phyloP scores from a whole-genome alignment of 2,888 invertebrate species.

The Harmothoe impar region DNA sequence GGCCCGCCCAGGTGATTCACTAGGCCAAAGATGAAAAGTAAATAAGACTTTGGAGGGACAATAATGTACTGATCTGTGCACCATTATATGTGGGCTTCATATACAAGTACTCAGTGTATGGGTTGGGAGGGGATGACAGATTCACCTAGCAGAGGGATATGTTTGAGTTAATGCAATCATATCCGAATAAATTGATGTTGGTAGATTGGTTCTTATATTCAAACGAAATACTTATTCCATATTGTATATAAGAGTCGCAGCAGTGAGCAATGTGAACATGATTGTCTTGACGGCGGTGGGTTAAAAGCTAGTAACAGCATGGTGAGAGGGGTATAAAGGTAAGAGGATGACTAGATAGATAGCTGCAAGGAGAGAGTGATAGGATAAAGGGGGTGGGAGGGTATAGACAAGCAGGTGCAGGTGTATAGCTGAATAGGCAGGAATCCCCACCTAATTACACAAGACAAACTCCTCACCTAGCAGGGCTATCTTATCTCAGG shows the following conservation, averaged over 20 bases:
- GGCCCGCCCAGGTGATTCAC: neutral
- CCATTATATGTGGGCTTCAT: neutral
- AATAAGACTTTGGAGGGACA: neutral
- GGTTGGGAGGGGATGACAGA: neutral
- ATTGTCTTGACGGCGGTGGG: neutral
- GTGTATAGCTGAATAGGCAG: conserved; percentile 34
- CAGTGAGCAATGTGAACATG: neutral
- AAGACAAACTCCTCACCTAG: conserved; percentile 60
- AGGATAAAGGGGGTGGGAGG: neutral
- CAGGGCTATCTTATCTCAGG: conserved; percentile 54
- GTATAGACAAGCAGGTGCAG: conserved; percentile 29
- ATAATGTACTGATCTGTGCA: neutral
- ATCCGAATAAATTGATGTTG: neutral
- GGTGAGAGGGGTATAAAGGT: neutral
- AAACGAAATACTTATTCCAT: no score
- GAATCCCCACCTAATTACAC: conserved; percentile 30
- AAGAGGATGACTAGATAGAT: neutral
- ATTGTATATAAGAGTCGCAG: neutral
- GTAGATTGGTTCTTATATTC: neutral
- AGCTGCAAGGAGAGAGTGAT: neutral
- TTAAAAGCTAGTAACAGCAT: neutral
- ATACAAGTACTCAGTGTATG: neutral
- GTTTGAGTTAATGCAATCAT: neutral
- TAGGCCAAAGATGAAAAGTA: conserved; percentile 54
- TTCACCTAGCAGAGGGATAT: neutral